These are phyloP conservation scores for Horisme vitalbata DNA, from an alignment of 2,888 invertebrate genomes.

Conservation along the genomic window DNA sequence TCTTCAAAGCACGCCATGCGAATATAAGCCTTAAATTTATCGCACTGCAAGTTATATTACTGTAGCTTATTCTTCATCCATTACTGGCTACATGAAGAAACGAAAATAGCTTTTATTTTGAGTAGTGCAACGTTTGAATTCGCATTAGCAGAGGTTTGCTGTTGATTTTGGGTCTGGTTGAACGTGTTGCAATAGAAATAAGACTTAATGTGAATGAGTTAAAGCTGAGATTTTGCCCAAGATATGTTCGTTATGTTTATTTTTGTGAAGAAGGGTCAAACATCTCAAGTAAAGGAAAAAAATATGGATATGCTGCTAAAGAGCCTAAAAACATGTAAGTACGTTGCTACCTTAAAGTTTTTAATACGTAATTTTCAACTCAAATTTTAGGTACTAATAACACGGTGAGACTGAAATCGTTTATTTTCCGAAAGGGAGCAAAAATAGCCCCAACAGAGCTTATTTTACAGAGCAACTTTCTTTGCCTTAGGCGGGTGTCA, in stretches of 20 bases:
- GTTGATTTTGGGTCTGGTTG: slow-evolving; percentile 11
- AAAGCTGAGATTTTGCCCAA: slow-evolving; percentile 1
- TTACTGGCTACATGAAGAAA: slow-evolving; percentile 4
- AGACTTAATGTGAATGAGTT: neutral
- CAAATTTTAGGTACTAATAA: too few species aligned
- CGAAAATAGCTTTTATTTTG: slow-evolving; percentile 15
- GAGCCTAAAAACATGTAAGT: too few species aligned
- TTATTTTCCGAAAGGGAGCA: too few species aligned
- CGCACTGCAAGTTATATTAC: neutral
- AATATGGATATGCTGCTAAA: too few species aligned
- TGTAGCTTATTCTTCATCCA: slow-evolving; percentile 4
- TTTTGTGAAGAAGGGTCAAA: slow-evolving; percentile 1
- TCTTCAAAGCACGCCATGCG: slow-evolving; percentile 30
- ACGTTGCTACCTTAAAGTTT: too few species aligned
- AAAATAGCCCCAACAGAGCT: too few species aligned
- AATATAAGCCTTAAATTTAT: slow-evolving; percentile 13
- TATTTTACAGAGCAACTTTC: too few species aligned
- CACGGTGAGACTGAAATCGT: too few species aligned
- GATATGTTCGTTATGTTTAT: neutral
- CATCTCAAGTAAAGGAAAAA: neutral
- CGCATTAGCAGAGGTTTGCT: neutral
- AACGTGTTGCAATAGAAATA: neutral
- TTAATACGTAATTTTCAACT: too few species aligned
- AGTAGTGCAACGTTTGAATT: neutral
- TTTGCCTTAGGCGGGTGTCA: too few species aligned